A percentile compares a stretch with the other conserved stretches of the same genome.
Conservation (phyloP, 2,888 invertebrate species). For the Polymixis lichenea region DNA sequence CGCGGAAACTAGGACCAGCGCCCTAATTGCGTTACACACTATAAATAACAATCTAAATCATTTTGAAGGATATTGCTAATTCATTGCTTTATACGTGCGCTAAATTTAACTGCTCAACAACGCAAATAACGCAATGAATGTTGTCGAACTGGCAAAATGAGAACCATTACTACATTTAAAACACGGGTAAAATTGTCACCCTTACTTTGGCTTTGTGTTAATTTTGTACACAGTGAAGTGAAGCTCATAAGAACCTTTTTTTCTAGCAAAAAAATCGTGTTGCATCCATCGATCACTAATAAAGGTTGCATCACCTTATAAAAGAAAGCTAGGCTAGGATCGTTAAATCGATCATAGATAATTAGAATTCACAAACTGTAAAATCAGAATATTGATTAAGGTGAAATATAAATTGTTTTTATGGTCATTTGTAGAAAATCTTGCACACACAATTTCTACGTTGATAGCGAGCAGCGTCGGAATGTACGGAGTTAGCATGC, state of each 20-base stretch:
- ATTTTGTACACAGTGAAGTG: neutral
- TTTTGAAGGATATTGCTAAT: too few species aligned
- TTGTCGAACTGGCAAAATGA: too few species aligned
- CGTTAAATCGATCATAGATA: neutral
- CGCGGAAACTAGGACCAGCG: neutral
- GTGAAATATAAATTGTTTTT: conserved; percentile 21
- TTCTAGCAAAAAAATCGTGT: neutral
- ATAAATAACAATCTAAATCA: too few species aligned
- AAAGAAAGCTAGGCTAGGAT: conserved; percentile 17
- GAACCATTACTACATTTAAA: too few species aligned
- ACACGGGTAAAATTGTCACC: too few species aligned
- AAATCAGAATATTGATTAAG: too few species aligned
- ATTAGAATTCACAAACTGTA: conserved; percentile 14
- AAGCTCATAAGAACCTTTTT: neutral
- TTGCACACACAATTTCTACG: neutral
- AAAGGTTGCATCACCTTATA: neutral
- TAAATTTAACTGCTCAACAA: too few species aligned
- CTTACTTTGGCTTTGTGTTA: neutral
- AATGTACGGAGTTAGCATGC: neutral
- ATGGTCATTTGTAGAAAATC: conserved; percentile 9
- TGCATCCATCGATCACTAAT: too few species aligned
- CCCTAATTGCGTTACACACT: neutral
- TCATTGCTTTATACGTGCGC: too few species aligned
- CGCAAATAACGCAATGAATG: too few species aligned
- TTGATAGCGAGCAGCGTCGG: neutral